phyloP scores from a whole-genome alignment of 2,888 invertebrate genomes.

The Apotomis capreana region DNA sequence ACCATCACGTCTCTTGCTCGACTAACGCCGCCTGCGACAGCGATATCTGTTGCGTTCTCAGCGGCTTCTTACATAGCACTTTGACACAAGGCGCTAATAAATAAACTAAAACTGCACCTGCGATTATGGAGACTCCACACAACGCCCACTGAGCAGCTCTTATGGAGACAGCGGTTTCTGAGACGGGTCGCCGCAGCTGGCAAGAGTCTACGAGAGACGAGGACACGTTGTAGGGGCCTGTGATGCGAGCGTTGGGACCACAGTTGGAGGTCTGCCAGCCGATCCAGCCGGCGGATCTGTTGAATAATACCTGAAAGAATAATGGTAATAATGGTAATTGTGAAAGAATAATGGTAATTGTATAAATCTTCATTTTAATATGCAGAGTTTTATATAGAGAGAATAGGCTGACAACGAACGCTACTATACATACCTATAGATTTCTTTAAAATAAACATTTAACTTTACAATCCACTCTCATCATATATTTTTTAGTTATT shows the following conservation, averaged over 20 bases:
- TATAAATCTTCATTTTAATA: too few relatives aligned
- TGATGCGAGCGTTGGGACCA: slow-evolving; percentile 67
- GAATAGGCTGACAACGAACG: too few relatives aligned
- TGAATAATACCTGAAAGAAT: slow-evolving; percentile 72
- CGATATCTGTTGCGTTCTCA: slow-evolving; percentile 65
- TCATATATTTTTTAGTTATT: too few relatives aligned
- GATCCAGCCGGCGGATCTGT: slow-evolving; percentile 76
- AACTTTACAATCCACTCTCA: too few relatives aligned
- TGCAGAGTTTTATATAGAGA: too few relatives aligned
- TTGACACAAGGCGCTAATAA: slow-evolving; percentile 70
- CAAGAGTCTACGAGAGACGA: slow-evolving; percentile 59
- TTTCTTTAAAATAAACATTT: too few relatives aligned
- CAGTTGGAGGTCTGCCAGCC: slow-evolving; percentile 74
- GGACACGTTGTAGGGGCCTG: slow-evolving; percentile 69
- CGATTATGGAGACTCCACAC: slow-evolving; percentile 67
- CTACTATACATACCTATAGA: too few relatives aligned
- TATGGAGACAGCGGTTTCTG: slow-evolving; percentile 64
- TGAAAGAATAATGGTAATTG: too few relatives aligned
- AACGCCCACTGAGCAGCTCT: slow-evolving; percentile 73
- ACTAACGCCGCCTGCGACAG: slow-evolving; percentile 71
- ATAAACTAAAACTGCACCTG: slow-evolving; percentile 65
- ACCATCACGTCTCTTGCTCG: slow-evolving; percentile 58
- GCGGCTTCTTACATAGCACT: slow-evolving; percentile 56
- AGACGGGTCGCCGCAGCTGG: slow-evolving; percentile 53
- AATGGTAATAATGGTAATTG: not conserved